phyloP scores from a whole-genome alignment of 2,888 invertebrate genomes.

The Caenorhabditis sulstoni region DNA sequence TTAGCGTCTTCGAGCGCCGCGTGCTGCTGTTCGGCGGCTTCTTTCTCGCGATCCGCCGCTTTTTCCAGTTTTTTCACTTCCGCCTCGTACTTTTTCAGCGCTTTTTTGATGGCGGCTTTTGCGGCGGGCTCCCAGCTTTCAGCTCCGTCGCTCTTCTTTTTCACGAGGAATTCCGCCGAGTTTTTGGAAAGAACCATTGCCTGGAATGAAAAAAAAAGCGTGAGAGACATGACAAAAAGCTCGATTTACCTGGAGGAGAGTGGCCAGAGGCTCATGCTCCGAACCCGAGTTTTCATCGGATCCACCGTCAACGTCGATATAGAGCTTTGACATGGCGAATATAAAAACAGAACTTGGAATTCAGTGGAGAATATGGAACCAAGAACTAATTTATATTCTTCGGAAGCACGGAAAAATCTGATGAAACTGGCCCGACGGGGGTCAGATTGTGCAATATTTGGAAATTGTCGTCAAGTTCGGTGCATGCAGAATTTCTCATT shows the following conservation, averaged over 20 bases:
- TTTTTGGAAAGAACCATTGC: constrained; percentile 75
- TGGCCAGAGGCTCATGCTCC: constrained; percentile 90
- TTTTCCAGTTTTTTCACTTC: constrained; percentile 80
- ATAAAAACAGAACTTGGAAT: too few species aligned
- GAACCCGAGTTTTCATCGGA: constrained; percentile 90
- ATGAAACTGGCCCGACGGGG: constrained; percentile 26
- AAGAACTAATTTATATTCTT: constrained; percentile 24
- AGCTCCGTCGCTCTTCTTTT: constrained; percentile 65
- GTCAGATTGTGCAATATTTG: constrained; percentile 60
- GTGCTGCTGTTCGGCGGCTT: constrained; percentile 92
- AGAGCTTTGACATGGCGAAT: constrained; percentile 62
- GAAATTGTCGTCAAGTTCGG: constrained; percentile 45
- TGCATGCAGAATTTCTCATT: constrained; percentile 41
- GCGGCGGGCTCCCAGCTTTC: constrained; percentile 87
- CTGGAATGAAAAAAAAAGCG: too few species aligned
- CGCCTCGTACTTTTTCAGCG: constrained; percentile 87
- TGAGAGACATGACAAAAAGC: too few species aligned
- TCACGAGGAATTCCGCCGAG: constrained; percentile 64
- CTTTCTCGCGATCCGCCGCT: constrained; percentile 88
- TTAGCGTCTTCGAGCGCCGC: constrained; percentile 87
- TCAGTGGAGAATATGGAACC: background rate
- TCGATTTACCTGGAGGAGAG: constrained; percentile 82
- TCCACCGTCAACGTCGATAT: constrained; percentile 83
- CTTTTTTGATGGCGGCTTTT: constrained; percentile 94
- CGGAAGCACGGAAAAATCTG: constrained; percentile 17